These are phyloP conservation scores for Mugil cephalus DNA, from an alignment of 2,113 vertebrate species.

Conservation along the genomic window DNA sequence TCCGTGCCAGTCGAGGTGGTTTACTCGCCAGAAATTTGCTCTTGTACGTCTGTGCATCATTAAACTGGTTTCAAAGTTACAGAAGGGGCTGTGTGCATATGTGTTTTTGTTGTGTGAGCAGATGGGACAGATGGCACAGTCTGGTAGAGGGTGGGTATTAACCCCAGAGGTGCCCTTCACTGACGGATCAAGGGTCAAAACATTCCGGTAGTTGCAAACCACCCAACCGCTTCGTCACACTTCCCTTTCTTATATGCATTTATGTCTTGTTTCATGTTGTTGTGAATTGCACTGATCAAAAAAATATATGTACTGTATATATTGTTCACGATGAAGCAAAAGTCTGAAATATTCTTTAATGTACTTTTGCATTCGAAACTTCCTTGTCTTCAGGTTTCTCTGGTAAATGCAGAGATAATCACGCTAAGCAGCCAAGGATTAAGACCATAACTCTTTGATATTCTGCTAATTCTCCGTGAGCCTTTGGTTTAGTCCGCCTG, in stretches of 20 bases:
- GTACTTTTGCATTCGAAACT: not conserved
- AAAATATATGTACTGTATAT: no score
- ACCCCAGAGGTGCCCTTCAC: constrained; percentile 8
- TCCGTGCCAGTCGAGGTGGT: not conserved
- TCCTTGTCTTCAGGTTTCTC: not conserved
- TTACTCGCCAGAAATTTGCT: constrained; percentile 4
- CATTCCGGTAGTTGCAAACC: not conserved
- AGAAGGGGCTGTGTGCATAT: not conserved
- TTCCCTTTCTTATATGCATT: not conserved
- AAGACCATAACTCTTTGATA: constrained; percentile 6
- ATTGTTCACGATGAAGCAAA: no score
- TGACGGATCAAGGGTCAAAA: constrained; percentile 19
- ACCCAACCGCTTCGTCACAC: not conserved
- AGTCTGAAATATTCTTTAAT: no score
- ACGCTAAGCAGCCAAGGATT: constrained; percentile 29
- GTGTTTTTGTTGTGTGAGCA: not conserved
- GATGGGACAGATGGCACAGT: constrained; percentile 39
- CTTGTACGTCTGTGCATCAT: constrained; percentile 1
- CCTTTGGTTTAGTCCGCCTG: not conserved
- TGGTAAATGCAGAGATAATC: constrained; percentile 32
- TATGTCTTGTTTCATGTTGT: not conserved
- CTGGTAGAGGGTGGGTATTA: constrained; percentile 37
- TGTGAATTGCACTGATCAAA: not conserved
- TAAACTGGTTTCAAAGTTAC: not conserved
- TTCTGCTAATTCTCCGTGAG: constrained; percentile 24